Evolutionary conservation across 2,888 invertebrate genomes (phyloP).

Genomic region (Hydrotaea cyrtoneurina): DNA sequence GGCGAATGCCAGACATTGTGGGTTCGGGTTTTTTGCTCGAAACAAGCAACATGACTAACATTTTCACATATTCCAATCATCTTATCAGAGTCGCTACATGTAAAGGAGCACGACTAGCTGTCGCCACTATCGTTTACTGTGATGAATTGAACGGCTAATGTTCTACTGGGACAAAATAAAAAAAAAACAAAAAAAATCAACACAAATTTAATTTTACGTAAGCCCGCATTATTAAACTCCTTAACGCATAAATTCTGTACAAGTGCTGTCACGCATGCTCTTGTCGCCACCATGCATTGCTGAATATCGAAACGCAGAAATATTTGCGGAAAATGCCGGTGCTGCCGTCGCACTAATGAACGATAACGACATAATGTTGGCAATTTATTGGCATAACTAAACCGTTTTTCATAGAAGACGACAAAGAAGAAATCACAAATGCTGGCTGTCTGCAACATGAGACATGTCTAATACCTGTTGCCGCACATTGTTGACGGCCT

Average conservation of each 20-base stretch:
- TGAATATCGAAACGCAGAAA: neutral
- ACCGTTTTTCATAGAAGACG: slow-evolving; percentile 1
- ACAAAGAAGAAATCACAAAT: neutral
- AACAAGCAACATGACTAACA: neutral
- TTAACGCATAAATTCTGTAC: neutral
- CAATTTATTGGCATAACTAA: slow-evolving; percentile 7
- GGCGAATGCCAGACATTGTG: too few relatives aligned
- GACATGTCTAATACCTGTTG: neutral
- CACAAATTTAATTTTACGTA: neutral
- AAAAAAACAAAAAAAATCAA: too few relatives aligned
- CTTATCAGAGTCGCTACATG: neutral
- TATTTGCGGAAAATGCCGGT: neutral
- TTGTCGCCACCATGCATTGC: neutral
- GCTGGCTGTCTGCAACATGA: neutral
- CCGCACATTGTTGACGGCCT: too few relatives aligned
- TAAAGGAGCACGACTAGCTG: neutral
- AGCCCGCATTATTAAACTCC: too few relatives aligned
- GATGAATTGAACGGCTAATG: neutral
- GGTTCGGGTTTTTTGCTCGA: too few relatives aligned
- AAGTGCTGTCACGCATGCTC: slow-evolving; percentile 3
- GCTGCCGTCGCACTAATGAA: neutral
- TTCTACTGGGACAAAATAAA: neutral
- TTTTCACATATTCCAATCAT: neutral
- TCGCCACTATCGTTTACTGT: neutral
- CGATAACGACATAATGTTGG: slow-evolving; percentile 7